Base-by-base conservation (phyloP, 2,113 vertebrate genomes). In the Riparia riparia region DNA sequence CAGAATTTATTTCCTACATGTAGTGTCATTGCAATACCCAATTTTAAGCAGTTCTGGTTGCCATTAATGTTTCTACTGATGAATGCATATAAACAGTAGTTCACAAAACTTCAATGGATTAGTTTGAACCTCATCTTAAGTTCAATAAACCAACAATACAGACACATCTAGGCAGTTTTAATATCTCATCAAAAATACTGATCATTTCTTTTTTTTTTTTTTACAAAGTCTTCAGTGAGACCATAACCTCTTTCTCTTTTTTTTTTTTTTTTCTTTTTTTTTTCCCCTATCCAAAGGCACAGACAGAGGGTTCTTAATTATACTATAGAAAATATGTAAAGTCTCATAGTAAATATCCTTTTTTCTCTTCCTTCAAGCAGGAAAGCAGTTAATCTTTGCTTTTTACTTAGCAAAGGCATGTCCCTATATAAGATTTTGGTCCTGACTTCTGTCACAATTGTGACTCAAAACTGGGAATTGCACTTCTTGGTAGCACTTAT, bases 131-230 rank as follows among this genome's bases (percentile, higher is more conserved):
- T 90, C 82, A 58, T 84, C 53, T 74, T 63, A 81, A 86, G 9
- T 71, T 66, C 64, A 83, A 71, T 81, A 92, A 94, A 86, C 24
- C 64, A 86, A 82, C 29, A 47, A 88, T 86, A 64, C 39, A 88
- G 34, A 73, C 47, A 68, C 29, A 86, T 32, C 68, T 60, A 73
- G 50, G 58, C 10, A 74, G 44, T 47, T 91, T 85, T 77, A 91
- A 89, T 53, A 15, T 61, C 58, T 89, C 87, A 90, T 88, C 9
- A 90, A 70, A 97, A 96, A 76, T 68, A 96, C 18, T 69, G 93
- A 91, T 57, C 34, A 39, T 22, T 60, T 66, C 60, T 58, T 47
- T 57, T 42, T 42, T 42, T 37, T 42, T 22, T 78, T 39, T 88
- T 78, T 17, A 49, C 3, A 4, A 57, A 45, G 21, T 49, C 57